Conservation (phyloP, 2,888 invertebrate species). For the Andrena bicolor region DNA sequence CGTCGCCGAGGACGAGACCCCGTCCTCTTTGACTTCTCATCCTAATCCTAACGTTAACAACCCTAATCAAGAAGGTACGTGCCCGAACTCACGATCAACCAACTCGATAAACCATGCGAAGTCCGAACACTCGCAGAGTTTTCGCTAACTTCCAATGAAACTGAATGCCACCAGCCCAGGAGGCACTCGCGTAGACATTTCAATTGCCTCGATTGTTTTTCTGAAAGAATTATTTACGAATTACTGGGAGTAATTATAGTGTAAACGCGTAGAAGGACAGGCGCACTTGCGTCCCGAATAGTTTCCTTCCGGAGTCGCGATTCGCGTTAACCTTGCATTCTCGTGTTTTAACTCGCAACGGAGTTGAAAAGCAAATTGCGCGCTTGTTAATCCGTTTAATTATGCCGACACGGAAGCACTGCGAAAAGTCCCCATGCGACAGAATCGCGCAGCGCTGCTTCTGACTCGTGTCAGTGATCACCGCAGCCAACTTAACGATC, state of each 20-base stretch:
- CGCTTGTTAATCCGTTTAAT: conserved; percentile 69
- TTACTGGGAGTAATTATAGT: not conserved
- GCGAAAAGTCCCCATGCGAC: conserved; percentile 57
- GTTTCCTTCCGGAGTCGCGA: conserved; percentile 18
- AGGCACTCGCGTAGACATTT: not conserved
- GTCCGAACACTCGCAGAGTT: not conserved
- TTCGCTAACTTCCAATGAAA: not conserved
- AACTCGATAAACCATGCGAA: not conserved
- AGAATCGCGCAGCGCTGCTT: conserved; percentile 30
- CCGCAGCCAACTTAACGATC: conserved; percentile 51
- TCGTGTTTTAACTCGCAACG: conserved; percentile 4
- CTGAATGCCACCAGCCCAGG: not conserved
- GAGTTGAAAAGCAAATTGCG: conserved; percentile 29
- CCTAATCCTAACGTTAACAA: conserved; percentile 80
- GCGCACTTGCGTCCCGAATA: conserved; percentile 16
- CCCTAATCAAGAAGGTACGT: conserved; percentile 81
- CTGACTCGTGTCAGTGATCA: conserved; percentile 36
- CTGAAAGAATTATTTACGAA: not conserved
- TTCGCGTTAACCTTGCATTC: conserved; percentile 39
- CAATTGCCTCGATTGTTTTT: not conserved
- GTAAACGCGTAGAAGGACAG: not conserved
- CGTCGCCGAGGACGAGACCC: conserved; percentile 83
- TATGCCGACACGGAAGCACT: conserved; percentile 51
- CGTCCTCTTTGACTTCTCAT: conserved; percentile 82
- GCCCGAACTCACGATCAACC: not conserved